Evolutionary conservation across 1,140 invertebrate genomes (phyloP).

Genomic region (Paraescarpia echinospica): DNA sequence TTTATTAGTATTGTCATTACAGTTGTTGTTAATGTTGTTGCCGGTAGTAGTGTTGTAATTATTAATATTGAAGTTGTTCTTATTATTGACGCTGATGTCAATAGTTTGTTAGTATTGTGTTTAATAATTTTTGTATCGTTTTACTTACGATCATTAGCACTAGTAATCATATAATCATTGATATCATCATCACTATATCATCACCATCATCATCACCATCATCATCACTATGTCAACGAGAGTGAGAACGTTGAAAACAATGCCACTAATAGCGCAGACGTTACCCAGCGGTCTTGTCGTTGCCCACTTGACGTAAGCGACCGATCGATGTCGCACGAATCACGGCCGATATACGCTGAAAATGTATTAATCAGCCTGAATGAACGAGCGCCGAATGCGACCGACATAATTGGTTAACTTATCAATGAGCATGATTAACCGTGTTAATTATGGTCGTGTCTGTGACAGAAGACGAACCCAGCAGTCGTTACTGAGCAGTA

Average conservation of each 20-base stretch:
- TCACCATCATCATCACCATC: not conserved
- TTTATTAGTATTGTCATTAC: not conserved
- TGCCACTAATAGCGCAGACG: not conserved
- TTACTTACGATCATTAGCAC: too few relatives aligned
- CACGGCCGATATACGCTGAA: not conserved
- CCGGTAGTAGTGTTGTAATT: too few relatives aligned
- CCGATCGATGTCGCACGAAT: not conserved
- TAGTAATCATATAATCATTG: not conserved
- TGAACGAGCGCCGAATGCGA: not conserved
- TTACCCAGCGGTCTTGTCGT: not conserved
- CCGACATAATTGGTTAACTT: slow-evolving; percentile 5
- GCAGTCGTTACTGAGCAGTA: not conserved
- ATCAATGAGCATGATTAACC: not conserved
- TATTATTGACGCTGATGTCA: too few relatives aligned
- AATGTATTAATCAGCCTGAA: slow-evolving; percentile 1
- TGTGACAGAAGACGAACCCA: not conserved
- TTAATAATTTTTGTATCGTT: too few relatives aligned
- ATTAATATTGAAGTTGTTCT: too few relatives aligned
- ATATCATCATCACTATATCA: too few relatives aligned
- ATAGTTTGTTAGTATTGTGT: too few relatives aligned
- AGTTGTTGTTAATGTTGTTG: not conserved
- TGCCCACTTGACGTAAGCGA: not conserved
- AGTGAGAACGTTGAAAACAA: not conserved
- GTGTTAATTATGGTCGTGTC: not conserved
- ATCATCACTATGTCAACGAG: not conserved